A percentile compares a stretch with the other conserved stretches of the same genome.
Conservation (phyloP, 2,888 invertebrate species). For the Calameuta filiformis region DNA sequence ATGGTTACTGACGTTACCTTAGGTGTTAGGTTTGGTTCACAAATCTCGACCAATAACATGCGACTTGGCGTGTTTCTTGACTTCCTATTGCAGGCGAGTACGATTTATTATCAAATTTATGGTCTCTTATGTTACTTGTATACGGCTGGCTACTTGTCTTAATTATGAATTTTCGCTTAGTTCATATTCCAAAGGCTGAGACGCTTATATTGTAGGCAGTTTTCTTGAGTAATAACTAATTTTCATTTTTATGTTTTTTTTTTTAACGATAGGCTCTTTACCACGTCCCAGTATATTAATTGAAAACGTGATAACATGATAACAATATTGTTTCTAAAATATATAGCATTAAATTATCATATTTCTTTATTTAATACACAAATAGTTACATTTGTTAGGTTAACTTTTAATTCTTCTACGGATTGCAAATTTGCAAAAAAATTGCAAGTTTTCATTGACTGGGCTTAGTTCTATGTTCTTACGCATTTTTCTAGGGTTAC, state of each 20-base stretch:
- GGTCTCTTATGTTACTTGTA: not conserved
- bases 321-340: not conserved
- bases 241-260: not conserved
- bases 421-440: not conserved
- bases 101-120: not conserved
- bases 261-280: not conserved
- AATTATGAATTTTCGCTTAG: not conserved
- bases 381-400: not conserved
- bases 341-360: not conserved
- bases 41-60: slow-evolving; percentile 33
- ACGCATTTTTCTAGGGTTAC: slow-evolving; percentile 49
- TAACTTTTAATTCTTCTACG: not conserved
- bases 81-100: slow-evolving; percentile 19
- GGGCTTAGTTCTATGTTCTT: not conserved
- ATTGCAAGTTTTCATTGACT: not conserved
- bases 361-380: not conserved
- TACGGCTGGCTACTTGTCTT: not conserved
- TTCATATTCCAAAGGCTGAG: not conserved
- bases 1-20: not conserved
- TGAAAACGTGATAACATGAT: not conserved
- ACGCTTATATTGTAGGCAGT: not conserved
- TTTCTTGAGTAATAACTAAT: not conserved
- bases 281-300: not conserved
- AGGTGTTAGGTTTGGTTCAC: slow-evolving; percentile 20
- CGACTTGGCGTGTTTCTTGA: slow-evolving; percentile 38